phyloP scores from a whole-genome alignment of 2,888 invertebrate species.

The Neoaliturus tenellus region DNA sequence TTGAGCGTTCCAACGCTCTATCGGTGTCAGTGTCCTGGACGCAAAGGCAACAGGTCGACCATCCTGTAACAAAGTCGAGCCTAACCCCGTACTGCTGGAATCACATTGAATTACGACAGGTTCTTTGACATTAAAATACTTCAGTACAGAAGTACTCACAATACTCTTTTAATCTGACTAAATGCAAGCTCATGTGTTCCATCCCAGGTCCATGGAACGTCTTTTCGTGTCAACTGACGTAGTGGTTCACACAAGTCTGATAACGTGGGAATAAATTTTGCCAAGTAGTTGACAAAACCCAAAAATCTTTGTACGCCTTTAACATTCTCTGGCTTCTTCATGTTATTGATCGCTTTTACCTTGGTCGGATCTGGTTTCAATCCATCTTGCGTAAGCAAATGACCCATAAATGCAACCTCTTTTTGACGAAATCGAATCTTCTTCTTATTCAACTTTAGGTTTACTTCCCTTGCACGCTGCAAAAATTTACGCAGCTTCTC shows the following conservation, averaged over 20 bases:
- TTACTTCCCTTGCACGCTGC: neutral
- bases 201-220: too few relatives aligned
- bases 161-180: too few relatives aligned
- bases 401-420: neutral
- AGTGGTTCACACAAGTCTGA: neutral
- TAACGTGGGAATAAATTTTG: neutral
- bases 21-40: too few relatives aligned
- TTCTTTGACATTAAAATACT: too few relatives aligned
- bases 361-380: neutral
- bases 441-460: neutral
- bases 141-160: too few relatives aligned
- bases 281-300: neutral
- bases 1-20: too few relatives aligned
- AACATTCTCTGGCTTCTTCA: neutral
- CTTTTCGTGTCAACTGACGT: neutral
- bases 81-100: too few relatives aligned
- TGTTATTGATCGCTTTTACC: neutral
- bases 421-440: neutral
- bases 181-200: too few relatives aligned
- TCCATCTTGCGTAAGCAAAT: neutral
- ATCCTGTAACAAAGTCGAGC: too few relatives aligned
- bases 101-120: too few relatives aligned
- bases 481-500: conserved; percentile 49
- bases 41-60: too few relatives aligned
- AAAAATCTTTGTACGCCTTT: neutral